These are phyloP conservation scores for Rhabdornis inornatus DNA, from an alignment of 2,113 vertebrate species.

Conservation along the genomic window DNA sequence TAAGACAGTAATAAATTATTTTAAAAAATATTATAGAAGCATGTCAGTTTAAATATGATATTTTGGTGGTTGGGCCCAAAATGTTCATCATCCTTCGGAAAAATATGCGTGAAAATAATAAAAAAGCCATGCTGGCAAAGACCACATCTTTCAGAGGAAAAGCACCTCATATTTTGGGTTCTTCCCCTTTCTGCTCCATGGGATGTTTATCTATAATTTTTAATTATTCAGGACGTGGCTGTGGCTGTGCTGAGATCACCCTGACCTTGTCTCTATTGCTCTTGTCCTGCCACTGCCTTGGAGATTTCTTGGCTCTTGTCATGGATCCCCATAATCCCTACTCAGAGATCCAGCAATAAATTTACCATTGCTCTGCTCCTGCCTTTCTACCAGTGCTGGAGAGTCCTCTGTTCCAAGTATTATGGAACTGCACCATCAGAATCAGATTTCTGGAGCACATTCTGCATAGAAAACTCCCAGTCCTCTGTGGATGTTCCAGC, in stretches of 20 bases:
- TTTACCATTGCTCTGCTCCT: not conserved
- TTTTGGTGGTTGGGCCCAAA: not conserved
- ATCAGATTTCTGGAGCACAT: not conserved
- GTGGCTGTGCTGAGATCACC: not conserved
- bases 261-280: not conserved
- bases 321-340: not conserved
- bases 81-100: not conserved
- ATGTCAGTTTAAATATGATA: not conserved
- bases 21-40: not conserved
- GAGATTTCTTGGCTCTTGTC: not conserved
- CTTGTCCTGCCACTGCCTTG: not conserved
- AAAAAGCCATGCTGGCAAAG: not conserved
- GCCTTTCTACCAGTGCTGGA: not conserved
- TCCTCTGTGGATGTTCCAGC: not conserved
- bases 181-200: not conserved
- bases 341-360: not conserved
- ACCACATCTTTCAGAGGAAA: not conserved
- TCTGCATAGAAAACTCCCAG: not conserved
- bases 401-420: not conserved
- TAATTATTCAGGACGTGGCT: not conserved
- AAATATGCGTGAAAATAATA: not conserved
- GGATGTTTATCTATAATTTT: not conserved
- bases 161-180: not conserved
- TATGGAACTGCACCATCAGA: not conserved
- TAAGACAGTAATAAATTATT: not conserved